Evolutionary conservation across 2,113 vertebrate species (phyloP).

Genomic region (Azemiops feae): DNA sequence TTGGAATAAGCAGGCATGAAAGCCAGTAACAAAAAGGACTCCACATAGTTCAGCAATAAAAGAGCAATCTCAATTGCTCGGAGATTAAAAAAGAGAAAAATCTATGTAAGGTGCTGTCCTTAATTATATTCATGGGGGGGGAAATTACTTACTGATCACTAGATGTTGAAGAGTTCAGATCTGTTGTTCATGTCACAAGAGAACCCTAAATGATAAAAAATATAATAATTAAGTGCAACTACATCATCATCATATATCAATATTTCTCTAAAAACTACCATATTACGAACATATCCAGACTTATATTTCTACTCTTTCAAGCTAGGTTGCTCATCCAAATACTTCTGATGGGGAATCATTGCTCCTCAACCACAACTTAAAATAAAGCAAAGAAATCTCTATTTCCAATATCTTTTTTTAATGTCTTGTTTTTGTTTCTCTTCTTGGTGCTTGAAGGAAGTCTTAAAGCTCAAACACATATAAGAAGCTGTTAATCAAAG

Average conservation of each 20-base stretch:
- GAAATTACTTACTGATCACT: background rate
- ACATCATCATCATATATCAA: background rate
- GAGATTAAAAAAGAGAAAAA: background rate
- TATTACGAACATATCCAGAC: background rate
- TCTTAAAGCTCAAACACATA: background rate
- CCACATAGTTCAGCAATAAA: constrained; percentile 2
- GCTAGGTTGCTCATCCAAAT: background rate
- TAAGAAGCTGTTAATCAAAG: background rate
- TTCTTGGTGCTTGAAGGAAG: background rate
- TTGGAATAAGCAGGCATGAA: background rate
- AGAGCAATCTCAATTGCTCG: background rate
- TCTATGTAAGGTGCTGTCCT: background rate
- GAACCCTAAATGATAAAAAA: background rate
- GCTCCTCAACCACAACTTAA: background rate
- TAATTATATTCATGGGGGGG: background rate
- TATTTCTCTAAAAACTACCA: background rate
- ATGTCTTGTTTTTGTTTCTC: background rate
- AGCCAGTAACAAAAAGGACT: background rate
- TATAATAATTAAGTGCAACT: background rate
- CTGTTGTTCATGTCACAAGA: background rate
- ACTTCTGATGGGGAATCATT: background rate
- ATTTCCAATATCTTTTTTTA: background rate
- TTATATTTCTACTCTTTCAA: background rate
- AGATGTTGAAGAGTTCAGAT: background rate
- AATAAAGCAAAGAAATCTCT: background rate